Conservation (phyloP, 2,888 invertebrate genomes). For the Himalopsyche japonica region DNA sequence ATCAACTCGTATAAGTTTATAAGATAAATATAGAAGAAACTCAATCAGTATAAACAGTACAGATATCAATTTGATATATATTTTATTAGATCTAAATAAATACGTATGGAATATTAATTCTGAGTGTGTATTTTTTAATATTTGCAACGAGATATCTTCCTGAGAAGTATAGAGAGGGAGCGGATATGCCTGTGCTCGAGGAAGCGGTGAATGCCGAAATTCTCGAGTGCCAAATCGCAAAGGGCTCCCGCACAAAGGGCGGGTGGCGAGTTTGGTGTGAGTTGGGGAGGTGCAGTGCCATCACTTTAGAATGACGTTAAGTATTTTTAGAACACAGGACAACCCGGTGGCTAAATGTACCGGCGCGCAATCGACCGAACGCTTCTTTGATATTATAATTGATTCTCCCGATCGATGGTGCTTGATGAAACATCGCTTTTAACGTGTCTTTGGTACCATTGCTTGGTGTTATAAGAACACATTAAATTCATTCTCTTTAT, state of each 20-base stretch:
- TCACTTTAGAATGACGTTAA: not conserved
- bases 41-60: too few species aligned
- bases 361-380: not conserved
- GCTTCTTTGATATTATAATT: not conserved
- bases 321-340: not conserved
- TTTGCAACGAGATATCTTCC: not conserved
- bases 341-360: not conserved
- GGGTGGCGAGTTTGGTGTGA: not conserved
- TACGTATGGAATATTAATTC: too few species aligned
- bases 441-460: not conserved
- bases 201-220: slow-evolving; percentile 13
- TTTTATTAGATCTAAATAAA: too few species aligned
- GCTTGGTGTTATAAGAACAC: not conserved
- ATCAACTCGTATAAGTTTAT: too few species aligned
- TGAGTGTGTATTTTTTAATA: too few species aligned
- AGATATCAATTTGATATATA: too few species aligned
- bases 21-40: too few species aligned
- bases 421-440: not conserved
- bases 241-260: slow-evolving; percentile 15
- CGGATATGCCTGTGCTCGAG: not conserved
- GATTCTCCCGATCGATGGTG: not conserved
- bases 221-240: slow-evolving; percentile 6
- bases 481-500: too few species aligned
- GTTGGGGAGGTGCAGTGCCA: not conserved
- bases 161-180: not conserved